Evolutionary conservation across 2,113 vertebrate species (phyloP).

Genomic region (Neodon shergylaensis): DNA sequence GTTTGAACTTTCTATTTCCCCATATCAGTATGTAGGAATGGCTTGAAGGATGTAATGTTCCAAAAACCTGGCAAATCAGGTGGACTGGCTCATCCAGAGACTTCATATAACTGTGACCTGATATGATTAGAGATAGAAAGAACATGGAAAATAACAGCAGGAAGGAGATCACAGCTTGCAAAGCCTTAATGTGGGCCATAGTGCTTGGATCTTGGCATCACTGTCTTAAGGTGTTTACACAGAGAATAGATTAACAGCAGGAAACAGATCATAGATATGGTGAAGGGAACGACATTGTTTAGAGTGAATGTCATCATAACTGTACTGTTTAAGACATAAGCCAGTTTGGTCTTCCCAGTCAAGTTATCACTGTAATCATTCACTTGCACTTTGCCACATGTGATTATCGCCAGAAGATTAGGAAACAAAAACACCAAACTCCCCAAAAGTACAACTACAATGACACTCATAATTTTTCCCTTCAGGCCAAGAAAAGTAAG

Average conservation of each 20-base stretch:
- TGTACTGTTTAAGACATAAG: not conserved
- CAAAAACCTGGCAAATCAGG: not conserved
- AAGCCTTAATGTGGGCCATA: not conserved
- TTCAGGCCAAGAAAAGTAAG: not conserved
- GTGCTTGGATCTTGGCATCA: not conserved
- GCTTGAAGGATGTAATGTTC: not conserved
- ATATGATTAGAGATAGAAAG: not conserved
- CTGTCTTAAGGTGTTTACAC: not conserved
- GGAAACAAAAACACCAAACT: not conserved
- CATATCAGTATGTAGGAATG: not conserved
- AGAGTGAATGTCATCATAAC: not conserved
- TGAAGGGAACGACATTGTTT: not conserved
- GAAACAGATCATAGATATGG: not conserved
- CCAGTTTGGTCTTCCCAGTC: not conserved
- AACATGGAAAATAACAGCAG: not conserved
- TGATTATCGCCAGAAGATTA: not conserved
- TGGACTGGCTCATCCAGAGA: not conserved
- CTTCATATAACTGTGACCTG: not conserved
- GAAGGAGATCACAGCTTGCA: not conserved
- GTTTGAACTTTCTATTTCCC: not conserved
- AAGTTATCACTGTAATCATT: not conserved
- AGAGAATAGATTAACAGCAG: not conserved
- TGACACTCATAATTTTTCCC: not conserved
- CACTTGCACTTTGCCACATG: too few relatives aligned
- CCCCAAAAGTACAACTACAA: not conserved